These are phyloP conservation scores for Belgica antarctica DNA, from an alignment of 2,888 invertebrate genomes.

Conservation along the genomic window DNA sequence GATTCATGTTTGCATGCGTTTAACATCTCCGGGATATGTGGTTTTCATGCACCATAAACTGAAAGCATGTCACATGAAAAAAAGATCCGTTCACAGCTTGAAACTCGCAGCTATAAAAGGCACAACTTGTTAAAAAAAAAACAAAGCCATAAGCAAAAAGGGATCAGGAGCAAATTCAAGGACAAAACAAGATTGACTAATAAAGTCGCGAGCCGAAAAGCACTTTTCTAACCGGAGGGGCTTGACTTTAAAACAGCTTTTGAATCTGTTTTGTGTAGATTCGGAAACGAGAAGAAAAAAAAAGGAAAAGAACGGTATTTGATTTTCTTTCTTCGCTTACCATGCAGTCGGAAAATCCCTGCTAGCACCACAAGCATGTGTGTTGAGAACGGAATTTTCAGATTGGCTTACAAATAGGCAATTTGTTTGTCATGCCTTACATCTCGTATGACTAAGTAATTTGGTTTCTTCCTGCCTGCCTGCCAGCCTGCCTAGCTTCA, in stretches of 20 bases:
- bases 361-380: conserved; percentile 3
- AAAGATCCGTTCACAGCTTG: neutral
- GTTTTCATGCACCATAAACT: conserved; percentile 9
- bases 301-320: neutral
- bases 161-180: neutral
- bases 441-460: conserved; percentile 13
- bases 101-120: neutral
- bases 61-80: neutral
- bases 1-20: neutral
- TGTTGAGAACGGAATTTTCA: neutral
- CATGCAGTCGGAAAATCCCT: neutral
- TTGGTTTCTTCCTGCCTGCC: neutral
- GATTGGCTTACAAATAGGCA: conserved; percentile 24
- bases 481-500: neutral
- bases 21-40: neutral
- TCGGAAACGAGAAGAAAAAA: neutral
- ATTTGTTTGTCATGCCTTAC: conserved; percentile 18
- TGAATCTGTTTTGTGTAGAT: neutral
- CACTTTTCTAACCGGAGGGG: too few relatives aligned
- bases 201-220: neutral
- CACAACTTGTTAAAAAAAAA: neutral
- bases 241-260: neutral
- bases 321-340: neutral
- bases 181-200: neutral
- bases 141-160: neutral